Percentiles rank a stretch among this genome's conserved stretches.
phyloP scores from a whole-genome alignment of 2,888 invertebrate species.

The Megalurothrips usitatus region DNA sequence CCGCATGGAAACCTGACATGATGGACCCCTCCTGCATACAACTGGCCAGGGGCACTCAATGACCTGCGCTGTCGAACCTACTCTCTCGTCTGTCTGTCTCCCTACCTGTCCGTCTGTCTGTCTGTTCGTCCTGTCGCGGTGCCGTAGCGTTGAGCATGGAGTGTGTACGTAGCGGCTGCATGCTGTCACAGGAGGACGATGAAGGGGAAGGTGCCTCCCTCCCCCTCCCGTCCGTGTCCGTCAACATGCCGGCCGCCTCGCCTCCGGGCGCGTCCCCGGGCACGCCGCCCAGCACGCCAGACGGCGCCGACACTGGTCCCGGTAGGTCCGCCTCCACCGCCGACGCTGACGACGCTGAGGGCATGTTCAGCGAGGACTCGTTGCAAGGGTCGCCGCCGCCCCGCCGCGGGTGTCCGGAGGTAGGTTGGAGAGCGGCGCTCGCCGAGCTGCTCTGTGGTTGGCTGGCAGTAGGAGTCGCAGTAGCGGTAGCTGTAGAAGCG shows the following conservation, averaged over 20 bases:
- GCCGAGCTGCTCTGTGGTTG: not conserved
- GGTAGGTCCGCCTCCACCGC: too few species aligned
- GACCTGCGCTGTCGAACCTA: not conserved
- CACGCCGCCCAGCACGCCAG: not conserved
- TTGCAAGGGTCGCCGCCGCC: not conserved
- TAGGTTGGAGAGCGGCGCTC: not conserved
- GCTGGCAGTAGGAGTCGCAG: not conserved
- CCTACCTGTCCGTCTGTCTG: not conserved
- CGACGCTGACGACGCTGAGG: too few species aligned
- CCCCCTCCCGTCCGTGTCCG: conserved; percentile 7
- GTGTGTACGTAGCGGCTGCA: conserved; percentile 19
- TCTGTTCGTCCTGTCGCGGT: not conserved
- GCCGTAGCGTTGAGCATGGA: conserved; percentile 1
- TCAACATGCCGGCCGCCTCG: conserved; percentile 3
- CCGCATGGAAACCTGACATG: too few species aligned
- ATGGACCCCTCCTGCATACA: too few species aligned
- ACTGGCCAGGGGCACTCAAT: not conserved
- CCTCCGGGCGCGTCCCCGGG: not conserved
- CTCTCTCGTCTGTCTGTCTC: not conserved
- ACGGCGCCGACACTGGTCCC: not conserved
- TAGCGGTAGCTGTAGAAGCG: not conserved
- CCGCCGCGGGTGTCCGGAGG: not conserved
- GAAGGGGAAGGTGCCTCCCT: not conserved
- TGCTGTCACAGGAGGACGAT: conserved; percentile 11
- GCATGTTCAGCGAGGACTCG: too few species aligned